Evolutionary conservation across 2,888 invertebrate species (phyloP), one percentile per base, ranked within the genome.

Genomic region (Drosophila nigricruria): DNA sequence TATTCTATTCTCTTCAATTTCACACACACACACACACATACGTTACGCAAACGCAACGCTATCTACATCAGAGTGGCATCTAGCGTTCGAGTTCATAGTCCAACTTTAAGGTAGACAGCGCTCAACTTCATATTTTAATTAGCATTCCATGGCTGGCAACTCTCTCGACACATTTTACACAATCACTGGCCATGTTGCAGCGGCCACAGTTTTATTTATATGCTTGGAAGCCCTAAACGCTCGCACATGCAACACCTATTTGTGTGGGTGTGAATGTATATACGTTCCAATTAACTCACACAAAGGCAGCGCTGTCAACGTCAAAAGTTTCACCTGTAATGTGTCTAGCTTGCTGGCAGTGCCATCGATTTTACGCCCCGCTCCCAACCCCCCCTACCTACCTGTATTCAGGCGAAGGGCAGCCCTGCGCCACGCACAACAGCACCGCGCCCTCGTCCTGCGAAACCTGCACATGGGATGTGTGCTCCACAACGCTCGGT

Each of bases 321-420:
- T 88, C 84, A 86, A 84, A 84, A 84, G 88, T 84, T 88, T 82
- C 73, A 34, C 63, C 73, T 42, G 65, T 63, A 57, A 62, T 67
- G 70, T 68, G 64, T 71, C 64, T 63, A 53, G 73, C 50, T 72
- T 62, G 57, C 62, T 69, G 59, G 12, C 67, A 68, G 40, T 52
- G 52, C 57, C 81, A 87, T 83, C 81, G 87, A 83, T 83, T 79
- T 77, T 89, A 34, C 91, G 93, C 94, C 96, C 96, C 95, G 12
- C 49, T 36, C 42, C n/a, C 38, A 6, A n/a, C 38, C 38, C 9
- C 3, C 27, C 25, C 32, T 63, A 90, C 92, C 93, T 94, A 96
- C 96, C 96, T 95, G 93, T 96, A 95, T 93, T 95, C 95, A n/a
- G 96, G 96, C 45, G 96, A 94, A 65, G 96, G 96, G 93, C 96